Evolutionary conservation across 2,797 vertebrate genomes (phyloP), one percentile per base, ranked within the genome.

Genomic region (Centroberyx gerrardi): DNA sequence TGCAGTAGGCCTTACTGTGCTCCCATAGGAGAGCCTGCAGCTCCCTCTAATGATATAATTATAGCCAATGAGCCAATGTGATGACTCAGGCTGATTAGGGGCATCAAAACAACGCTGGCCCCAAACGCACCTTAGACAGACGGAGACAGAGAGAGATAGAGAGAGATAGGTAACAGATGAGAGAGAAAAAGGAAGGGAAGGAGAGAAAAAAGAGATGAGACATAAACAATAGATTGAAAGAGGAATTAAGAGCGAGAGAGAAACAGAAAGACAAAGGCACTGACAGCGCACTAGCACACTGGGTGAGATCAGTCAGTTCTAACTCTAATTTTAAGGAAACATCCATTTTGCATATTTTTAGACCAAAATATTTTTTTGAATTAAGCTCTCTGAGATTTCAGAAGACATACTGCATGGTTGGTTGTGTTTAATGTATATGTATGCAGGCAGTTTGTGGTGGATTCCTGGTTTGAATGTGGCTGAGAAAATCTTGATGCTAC

Each of bases 31-130:
- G 64, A 8, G 29, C 70, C 73, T 53, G 65, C 63, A 18, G 63
- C 66, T 82, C 63, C 58, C 64, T 73, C 77, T 88, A 69, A 87
- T 81, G 78, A 86, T 76, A 67, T 83, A 82, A 90, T 87, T 84
- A 82, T 49, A 80, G 77, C 78, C 68, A 62, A 70, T 29, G 65
- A 84, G 77, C 62, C 74, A 64, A 64, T 69, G 71, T 80, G 85
- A 85, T 87, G 85, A 83, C 51, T 72, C 75, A 79, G 68, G 62
- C 74, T 84, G 82, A 87, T 89, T 77, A 87, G 66, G 27, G 0
- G 64, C 74, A 79, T 86, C 83, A 81, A 80, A 90, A 85, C 80
- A 83, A 68, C 55, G 3, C 65, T n/a, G 48, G 56, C 69, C 68
- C 59, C 22, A 46, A 76, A 84, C 74, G 77, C 28, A 65, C 79